Evolutionary conservation across 2,113 vertebrate genomes (phyloP).

Genomic region (Numenius arquata): DNA sequence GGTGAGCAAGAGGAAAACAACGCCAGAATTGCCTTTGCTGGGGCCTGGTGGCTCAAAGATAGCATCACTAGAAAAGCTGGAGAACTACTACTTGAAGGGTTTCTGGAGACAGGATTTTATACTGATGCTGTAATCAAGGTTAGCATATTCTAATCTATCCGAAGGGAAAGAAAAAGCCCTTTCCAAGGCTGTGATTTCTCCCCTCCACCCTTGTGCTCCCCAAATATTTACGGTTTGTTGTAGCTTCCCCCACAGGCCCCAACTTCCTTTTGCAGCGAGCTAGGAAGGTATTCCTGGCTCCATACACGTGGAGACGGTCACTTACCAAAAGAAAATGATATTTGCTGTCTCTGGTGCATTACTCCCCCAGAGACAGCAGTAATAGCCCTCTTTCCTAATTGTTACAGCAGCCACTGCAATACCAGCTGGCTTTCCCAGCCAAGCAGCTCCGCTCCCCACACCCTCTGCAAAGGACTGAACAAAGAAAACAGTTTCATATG

Average conservation of each 20-base stretch:
- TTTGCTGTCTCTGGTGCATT: neutral
- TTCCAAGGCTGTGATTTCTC: neutral
- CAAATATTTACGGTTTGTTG: neutral
- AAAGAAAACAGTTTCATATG: neutral
- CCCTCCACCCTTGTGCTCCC: neutral
- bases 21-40: neutral
- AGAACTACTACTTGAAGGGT: neutral
- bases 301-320: rapidly evolving
- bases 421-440: neutral
- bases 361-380: neutral
- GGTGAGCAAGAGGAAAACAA: neutral
- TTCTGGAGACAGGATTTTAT: neutral
- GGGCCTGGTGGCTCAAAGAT: neutral
- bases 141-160: neutral
- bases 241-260: neutral
- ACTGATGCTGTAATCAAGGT: neutral
- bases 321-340: neutral
- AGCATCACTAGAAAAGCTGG: neutral
- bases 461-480: neutral
- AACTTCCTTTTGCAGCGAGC: neutral
- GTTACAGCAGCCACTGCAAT: neutral
- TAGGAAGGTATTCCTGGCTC: neutral
- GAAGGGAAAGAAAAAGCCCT: neutral
- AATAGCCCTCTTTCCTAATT: neutral
- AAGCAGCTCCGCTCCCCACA: neutral